Percentiles rank a stretch among this genome's conserved stretches.
These are phyloP conservation scores for Caenorhabditis sinica DNA, from an alignment of 2,888 invertebrate species.

Conservation along the genomic window DNA sequence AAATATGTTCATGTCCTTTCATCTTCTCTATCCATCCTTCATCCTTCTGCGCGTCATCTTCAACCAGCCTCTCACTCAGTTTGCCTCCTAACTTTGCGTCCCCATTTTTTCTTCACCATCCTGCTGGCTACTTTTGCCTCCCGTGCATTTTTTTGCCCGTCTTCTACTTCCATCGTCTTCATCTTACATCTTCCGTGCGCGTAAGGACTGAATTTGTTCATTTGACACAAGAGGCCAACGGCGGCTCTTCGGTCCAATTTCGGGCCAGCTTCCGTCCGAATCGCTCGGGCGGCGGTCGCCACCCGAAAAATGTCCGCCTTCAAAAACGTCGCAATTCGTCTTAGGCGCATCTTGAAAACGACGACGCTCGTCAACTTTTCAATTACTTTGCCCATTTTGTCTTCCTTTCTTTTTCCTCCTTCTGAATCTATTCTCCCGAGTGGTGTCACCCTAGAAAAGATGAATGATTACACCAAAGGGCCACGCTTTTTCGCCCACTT, in stretches of 20 bases:
- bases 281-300: not conserved
- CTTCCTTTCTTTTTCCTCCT: conserved; percentile 27
- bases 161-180: conserved; percentile 16
- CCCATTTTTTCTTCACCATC: conserved; percentile 39
- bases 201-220: conserved; percentile 51
- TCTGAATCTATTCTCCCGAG: conserved; percentile 62
- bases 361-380: conserved; percentile 66
- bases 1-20: conserved; percentile 46
- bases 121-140: conserved; percentile 41
- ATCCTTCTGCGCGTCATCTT: conserved; percentile 47
- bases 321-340: conserved; percentile 62
- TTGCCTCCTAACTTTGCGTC: conserved; percentile 49
- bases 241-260: conserved; percentile 36
- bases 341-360: conserved; percentile 61
- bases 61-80: conserved; percentile 39
- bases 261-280: conserved; percentile 46
- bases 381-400: conserved; percentile 64
- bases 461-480: conserved; percentile 63
- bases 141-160: conserved; percentile 31
- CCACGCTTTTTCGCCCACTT: conserved; percentile 52
- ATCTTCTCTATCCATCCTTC: conserved; percentile 47
- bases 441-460: conserved; percentile 62
- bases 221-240: not conserved
- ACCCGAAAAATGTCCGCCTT: conserved; percentile 15
- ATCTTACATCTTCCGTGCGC: conserved; percentile 26